These are phyloP conservation scores for Strigamia maritima DNA, from an alignment of 2,888 invertebrate species.

Conservation along the genomic window DNA sequence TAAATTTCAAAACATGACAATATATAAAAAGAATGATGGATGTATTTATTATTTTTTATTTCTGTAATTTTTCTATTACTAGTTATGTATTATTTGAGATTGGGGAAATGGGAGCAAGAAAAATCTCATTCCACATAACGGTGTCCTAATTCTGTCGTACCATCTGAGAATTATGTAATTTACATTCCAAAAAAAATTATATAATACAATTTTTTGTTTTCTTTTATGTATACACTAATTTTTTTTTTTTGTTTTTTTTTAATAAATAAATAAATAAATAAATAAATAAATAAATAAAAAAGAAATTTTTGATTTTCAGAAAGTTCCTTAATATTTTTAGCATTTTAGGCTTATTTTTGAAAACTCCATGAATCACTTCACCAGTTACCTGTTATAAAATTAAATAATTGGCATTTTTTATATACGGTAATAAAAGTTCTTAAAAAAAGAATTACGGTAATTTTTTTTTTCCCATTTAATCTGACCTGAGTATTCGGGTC, in stretches of 20 bases:
- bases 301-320: not conserved
- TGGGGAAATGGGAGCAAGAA: not conserved
- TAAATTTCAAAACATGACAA: not conserved
- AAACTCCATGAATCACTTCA: not conserved
- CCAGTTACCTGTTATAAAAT: not conserved
- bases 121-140: not conserved
- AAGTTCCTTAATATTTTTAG: not conserved
- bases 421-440: not conserved
- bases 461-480: not conserved
- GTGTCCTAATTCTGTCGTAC: constrained; percentile 7
- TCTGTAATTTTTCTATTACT: not conserved
- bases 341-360: not conserved
- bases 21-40: not conserved
- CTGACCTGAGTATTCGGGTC: not conserved
- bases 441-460: not conserved
- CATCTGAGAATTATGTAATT: constrained; percentile 10
- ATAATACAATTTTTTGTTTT: not conserved
- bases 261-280: not conserved
- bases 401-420: constrained; percentile 8
- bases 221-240: constrained; percentile 1
- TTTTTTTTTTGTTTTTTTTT: constrained; percentile 5
- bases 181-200: not conserved
- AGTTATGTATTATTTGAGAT: not conserved
- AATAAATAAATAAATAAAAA: not conserved
- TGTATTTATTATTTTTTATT: not conserved